Evolutionary conservation across 2,888 invertebrate species (phyloP).

Genomic region (Scrobipalpa atriplicella): DNA sequence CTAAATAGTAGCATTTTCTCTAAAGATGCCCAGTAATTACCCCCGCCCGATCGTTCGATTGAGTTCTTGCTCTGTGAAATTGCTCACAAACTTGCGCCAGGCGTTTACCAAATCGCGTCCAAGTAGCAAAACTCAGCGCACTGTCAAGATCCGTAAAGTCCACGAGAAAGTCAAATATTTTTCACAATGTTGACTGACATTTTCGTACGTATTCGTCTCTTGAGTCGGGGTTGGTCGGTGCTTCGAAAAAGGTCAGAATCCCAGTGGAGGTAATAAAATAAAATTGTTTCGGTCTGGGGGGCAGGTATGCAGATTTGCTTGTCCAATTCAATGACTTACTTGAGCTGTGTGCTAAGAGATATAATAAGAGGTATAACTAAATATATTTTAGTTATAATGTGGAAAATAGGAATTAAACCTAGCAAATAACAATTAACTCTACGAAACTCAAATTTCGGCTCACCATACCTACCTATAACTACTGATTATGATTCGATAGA

Average conservation of each 20-base stretch:
- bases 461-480: too few species aligned
- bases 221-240: background rate
- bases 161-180: conserved; percentile 14
- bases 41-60: too few species aligned
- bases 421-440: too few species aligned
- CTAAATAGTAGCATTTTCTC: too few species aligned
- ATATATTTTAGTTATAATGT: too few species aligned
- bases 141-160: background rate
- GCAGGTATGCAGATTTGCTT: conserved; percentile 14
- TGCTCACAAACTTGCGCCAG: conserved; percentile 21
- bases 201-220: conserved; percentile 1
- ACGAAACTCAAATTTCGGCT: too few species aligned
- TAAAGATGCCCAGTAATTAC: too few species aligned
- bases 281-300: conserved; percentile 24
- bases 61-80: conserved; percentile 20
- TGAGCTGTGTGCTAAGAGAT: background rate
- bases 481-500: too few species aligned
- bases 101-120: conserved; percentile 21
- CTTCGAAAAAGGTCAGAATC: conserved; percentile 10
- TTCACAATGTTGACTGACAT: background rate
- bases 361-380: too few species aligned
- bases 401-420: too few species aligned
- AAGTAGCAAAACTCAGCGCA: background rate
- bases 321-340: conserved; percentile 10
- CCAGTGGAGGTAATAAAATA: conserved; percentile 28